Evolutionary conservation across 23 tunicate species (phyloP).

Genomic region (Trididemnum miniatum): DNA sequence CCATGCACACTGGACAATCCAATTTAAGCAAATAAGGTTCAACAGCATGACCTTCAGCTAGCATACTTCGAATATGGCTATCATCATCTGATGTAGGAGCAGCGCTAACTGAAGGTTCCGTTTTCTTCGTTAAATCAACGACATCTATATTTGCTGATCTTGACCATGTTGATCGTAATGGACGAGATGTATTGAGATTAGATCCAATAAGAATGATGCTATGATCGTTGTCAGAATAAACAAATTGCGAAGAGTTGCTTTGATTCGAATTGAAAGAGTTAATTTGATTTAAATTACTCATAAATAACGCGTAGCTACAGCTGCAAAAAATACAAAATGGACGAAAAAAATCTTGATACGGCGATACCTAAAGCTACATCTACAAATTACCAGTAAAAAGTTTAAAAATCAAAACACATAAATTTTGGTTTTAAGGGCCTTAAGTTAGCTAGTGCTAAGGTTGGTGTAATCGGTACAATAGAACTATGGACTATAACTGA

Average conservation of each 20-base stretch:
- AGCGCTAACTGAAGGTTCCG: background rate
- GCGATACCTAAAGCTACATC: no score
- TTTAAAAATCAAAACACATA: no score
- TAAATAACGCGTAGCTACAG: no score
- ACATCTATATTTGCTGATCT: background rate
- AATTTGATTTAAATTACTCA: no score
- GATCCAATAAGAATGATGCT: background rate
- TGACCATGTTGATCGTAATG: background rate
- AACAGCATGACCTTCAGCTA: background rate
- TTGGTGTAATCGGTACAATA: no score
- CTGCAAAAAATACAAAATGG: no score
- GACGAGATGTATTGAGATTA: background rate
- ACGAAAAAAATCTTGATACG: no score
- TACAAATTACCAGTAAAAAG: no score
- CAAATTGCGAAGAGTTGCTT: background rate
- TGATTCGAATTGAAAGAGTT: no score
- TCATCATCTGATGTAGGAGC: background rate
- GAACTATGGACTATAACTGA: no score
- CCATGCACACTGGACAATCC: conserved; percentile 26
- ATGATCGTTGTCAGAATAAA: conserved; percentile 2
- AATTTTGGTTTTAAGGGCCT: no score
- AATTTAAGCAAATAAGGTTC: background rate
- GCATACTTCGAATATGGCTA: background rate
- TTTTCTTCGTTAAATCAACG: background rate
- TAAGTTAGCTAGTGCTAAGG: no score